These are phyloP conservation scores for Itoplectis maculator DNA, from an alignment of 2,888 invertebrate species.

Conservation along the genomic window DNA sequence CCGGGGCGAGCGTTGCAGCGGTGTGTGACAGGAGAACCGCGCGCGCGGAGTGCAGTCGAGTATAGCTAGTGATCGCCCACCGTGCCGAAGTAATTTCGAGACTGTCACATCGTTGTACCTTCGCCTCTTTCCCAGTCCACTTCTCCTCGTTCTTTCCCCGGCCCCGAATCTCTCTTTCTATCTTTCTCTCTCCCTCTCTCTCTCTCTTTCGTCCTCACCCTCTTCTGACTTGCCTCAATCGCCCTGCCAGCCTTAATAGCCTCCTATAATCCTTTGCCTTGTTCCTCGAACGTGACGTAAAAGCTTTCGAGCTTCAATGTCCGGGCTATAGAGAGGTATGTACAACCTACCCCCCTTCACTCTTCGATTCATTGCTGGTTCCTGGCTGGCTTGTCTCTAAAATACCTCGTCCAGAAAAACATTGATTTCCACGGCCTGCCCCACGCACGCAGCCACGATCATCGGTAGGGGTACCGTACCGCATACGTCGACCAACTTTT, in stretches of 20 bases:
- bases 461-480: too few species aligned
- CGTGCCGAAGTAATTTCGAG: constrained; percentile 64
- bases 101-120: constrained; percentile 64
- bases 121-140: constrained; percentile 67
- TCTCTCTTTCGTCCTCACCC: too few species aligned
- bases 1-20: too few species aligned
- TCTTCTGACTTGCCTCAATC: too few species aligned
- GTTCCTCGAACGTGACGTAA: constrained; percentile 63
- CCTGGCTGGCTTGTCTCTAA: constrained; percentile 44
- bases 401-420: constrained; percentile 60
- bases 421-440: constrained; percentile 58
- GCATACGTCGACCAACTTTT: constrained; percentile 19
- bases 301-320: constrained; percentile 66
- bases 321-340: constrained; percentile 42
- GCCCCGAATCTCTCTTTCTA: constrained; percentile 18
- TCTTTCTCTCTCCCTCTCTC: constrained; percentile 26
- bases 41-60: constrained; percentile 31
- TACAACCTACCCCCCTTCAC: constrained; percentile 11
- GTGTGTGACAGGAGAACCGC: constrained; percentile 38
- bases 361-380: constrained; percentile 39
- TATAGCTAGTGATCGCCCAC: constrained; percentile 59
- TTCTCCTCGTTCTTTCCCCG: constrained; percentile 28
- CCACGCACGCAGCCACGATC: constrained; percentile 37
- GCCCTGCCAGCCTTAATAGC: constrained; percentile 62
- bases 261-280: constrained; percentile 66